Evolutionary conservation across 2,888 invertebrate genomes (phyloP), one percentile per base, ranked within the genome.

Genomic region (Hyposoter dolosus): DNA sequence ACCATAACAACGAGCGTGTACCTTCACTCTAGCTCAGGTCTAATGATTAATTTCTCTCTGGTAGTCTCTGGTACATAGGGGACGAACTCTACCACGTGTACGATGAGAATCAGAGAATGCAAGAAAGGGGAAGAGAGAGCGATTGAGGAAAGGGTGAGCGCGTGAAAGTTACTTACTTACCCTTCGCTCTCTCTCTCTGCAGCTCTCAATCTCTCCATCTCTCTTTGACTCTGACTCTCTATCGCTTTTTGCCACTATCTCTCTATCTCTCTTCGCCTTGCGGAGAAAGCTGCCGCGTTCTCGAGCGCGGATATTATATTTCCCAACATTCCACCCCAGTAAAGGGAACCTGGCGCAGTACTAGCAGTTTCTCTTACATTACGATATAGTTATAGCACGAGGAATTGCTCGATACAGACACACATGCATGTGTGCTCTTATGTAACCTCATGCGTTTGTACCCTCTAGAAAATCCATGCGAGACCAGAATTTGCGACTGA

Each of bases 11-110:
- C 63, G 35, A 43, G 75, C 43, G 28, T 40, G 40, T 60, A 60
- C 65, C 68, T 65, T 35, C 40, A 35, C 72, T 50, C 56, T 43
- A 47, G 79, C 78, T 68, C 53, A 56, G 66, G 63, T 79, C 84
- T 84, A 84, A 84, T 84, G 84, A 84, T 84, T 84, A 84, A 84
- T 84, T 69, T 83, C 83, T 68, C 83, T 78, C 71, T 40, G 77
- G 45, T 65, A 65, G 71, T 53, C 77, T 66, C 72, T 74, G 66
- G 72, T 78, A 76, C 77, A 77, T 43, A 45, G 19, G 78, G 56
- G 78, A 79, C 79, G 32, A 69, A 47, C 60, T 69, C 40, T 50
- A 77, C 50, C 69, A 72, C 72, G 71, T 45, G 45, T 32, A 83
- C 63, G 53, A 19, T 66, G 68, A 43, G 53, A 56, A 78, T 66